Evolutionary conservation across 2,113 vertebrate genomes (phyloP), one percentile per base, ranked within the genome.

Genomic region (Solea solea): DNA sequence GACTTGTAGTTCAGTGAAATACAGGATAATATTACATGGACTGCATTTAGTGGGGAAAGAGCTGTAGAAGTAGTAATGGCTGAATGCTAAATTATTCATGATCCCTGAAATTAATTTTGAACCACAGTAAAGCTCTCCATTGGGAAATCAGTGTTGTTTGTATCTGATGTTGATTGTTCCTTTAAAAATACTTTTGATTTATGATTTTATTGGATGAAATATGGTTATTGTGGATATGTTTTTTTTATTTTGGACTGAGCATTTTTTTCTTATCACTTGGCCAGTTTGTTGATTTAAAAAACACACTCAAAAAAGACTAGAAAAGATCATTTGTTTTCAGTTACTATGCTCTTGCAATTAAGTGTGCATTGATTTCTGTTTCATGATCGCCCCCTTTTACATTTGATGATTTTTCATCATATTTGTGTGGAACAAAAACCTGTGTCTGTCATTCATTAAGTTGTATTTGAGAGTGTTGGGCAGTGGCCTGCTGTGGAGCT

Each of bases 91-190:
- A 92, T 90, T 89, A 92, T 92, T 91, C 86, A 91, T 89, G 64
- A 83, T 76, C 78, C 54, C 64, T 81, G 66, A 88, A 90, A 90
- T 90, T 87, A 86, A 90, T 88, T 90, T 89, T 83, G 71, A 82
- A 82, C 84, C 83, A 87, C 78, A 77, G 65, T 77, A 57, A 60
- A 79, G 64, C 52, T 64, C 74, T 87, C 89, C 89, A 83, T 80
- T 76, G 91, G 89, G 89, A 91, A 92, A 91, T 90, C 85, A 89
- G 25, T 86, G 68, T 53, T 85, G 85, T 89, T 89, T 85, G 76
- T 83, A 86, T 82, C 66, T 88, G 81, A 64, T 84, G 72, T 85
- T 90, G 78, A 84, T 88, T 88, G 87, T 81, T 83, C 67, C 65
- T 74, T 82, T 46, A 73, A 79, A 78, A 46, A 76, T 51, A 83